A percentile compares a stretch with the other conserved stretches of the same genome.
phyloP scores from a whole-genome alignment of 1,140 invertebrate genomes.

The Drosophila obscura region DNA sequence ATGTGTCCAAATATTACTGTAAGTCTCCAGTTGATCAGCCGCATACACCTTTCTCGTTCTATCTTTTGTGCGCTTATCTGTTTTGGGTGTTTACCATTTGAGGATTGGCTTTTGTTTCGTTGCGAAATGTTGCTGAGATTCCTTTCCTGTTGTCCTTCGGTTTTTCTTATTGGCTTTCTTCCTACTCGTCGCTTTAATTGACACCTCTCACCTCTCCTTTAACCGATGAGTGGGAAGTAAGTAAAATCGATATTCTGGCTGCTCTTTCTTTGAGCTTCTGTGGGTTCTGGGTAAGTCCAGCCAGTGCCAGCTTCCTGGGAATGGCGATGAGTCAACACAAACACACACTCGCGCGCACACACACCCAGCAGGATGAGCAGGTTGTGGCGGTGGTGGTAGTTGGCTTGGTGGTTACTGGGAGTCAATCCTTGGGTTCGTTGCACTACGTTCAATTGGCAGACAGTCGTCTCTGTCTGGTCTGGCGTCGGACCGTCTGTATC shows the following conservation, averaged over 20 bases:
- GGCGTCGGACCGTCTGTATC: conserved; percentile 8
- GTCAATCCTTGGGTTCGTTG: conserved; percentile 57
- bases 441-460: conserved; percentile 38
- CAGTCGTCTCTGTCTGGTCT: conserved; percentile 18
- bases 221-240: conserved; percentile 41
- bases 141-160: conserved; percentile 27
- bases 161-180: conserved; percentile 17
- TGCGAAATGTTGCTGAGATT: conserved; percentile 62
- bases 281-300: conserved; percentile 11
- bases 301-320: conserved; percentile 49
- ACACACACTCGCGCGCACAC: neutral
- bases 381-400: conserved; percentile 17
- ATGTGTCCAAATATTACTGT: conserved; percentile 7
- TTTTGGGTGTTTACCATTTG: conserved; percentile 70
- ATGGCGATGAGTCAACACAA: conserved; percentile 57
- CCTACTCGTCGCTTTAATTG: too few relatives aligned
- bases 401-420: conserved; percentile 14
- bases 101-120: conserved; percentile 67
- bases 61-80: conserved; percentile 38
- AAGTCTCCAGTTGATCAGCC: neutral
- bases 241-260: conserved; percentile 72
- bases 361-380: conserved; percentile 12
- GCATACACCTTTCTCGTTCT: conserved; percentile 17
- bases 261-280: conserved; percentile 47
- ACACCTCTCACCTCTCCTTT: conserved; percentile 10